phyloP scores from a whole-genome alignment of 2,888 invertebrate genomes.

The Fragum sueziense region DNA sequence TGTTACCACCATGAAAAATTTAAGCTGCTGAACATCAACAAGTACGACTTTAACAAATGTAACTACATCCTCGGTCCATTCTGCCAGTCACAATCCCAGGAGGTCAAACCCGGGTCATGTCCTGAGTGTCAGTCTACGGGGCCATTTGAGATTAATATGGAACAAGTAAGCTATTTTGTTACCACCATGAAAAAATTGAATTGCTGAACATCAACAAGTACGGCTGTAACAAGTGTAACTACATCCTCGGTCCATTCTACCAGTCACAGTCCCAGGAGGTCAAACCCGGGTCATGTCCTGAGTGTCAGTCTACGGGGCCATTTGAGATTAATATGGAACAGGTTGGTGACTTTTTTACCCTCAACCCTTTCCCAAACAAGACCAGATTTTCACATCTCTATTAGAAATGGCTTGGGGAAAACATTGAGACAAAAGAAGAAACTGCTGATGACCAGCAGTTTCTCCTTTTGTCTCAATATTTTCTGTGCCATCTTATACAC shows the following conservation, averaged over 20 bases:
- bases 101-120: constrained; percentile 98
- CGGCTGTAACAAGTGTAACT: constrained; percentile 98
- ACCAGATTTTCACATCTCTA: no score
- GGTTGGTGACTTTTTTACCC: constrained; percentile 76
- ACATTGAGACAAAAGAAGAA: no score
- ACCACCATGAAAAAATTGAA: no score
- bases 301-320: constrained; percentile 97
- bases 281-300: constrained; percentile 97
- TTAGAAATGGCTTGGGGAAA: no score
- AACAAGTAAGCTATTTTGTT: constrained; percentile 85
- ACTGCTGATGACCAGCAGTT: no score
- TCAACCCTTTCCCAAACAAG: no score
- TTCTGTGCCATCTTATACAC: no score
- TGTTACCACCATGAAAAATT: no score
- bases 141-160: constrained; percentile 99
- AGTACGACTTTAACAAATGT: constrained; percentile 98
- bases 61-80: constrained; percentile 98
- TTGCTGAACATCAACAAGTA: constrained; percentile 97
- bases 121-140: constrained; percentile 98
- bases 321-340: constrained; percentile 98
- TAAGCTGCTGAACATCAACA: constrained; percentile 94
- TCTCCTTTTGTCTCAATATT: no score
- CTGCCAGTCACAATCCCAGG: constrained; percentile 94
- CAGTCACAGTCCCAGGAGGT: constrained; percentile 97
- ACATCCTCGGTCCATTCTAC: constrained; percentile 96